Percentiles rank a stretch among this genome's conserved stretches.
These are phyloP conservation scores for Cheilosia grossa DNA, from an alignment of 2,888 invertebrate species.

Conservation along the genomic window DNA sequence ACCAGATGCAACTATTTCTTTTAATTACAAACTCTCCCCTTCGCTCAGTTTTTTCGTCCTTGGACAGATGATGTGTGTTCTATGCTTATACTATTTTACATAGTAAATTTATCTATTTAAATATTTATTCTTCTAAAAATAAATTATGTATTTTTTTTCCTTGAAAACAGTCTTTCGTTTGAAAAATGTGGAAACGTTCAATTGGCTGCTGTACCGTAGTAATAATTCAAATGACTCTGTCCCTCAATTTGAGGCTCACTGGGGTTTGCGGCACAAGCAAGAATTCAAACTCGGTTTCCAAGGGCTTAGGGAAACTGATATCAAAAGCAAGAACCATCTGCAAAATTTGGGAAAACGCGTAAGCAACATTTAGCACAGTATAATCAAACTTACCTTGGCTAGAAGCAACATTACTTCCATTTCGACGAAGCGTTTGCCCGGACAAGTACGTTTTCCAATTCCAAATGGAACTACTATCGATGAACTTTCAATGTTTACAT, in stretches of 20 bases:
- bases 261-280: conserved; percentile 90
- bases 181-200: conserved; percentile 8
- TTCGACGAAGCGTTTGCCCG: conserved; percentile 93
- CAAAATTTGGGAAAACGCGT: conserved; percentile 66
- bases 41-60: too few species aligned
- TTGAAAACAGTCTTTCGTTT: conserved; percentile 48
- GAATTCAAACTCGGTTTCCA: conserved; percentile 92
- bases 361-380: background rate
- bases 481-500: conserved; percentile 83
- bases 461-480: conserved; percentile 91
- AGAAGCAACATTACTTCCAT: conserved; percentile 89
- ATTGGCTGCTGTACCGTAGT: background rate
- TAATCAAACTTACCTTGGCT: conserved; percentile 85
- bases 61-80: background rate
- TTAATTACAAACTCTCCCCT: background rate
- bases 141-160: conserved; percentile 26
- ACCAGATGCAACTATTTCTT: background rate
- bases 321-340: conserved; percentile 89
- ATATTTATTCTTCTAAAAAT: conserved; percentile 47
- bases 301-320: conserved; percentile 87
- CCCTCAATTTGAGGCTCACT: conserved; percentile 87
- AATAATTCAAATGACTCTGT: conserved; percentile 83
- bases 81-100: conserved; percentile 36
- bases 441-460: conserved; percentile 91
- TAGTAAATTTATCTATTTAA: conserved; percentile 19